Percentiles rank a stretch among this genome's conserved stretches.
These are phyloP conservation scores for Hippopotamyrus pictus DNA, from an alignment of 2,797 vertebrate genomes.

Conservation along the genomic window DNA sequence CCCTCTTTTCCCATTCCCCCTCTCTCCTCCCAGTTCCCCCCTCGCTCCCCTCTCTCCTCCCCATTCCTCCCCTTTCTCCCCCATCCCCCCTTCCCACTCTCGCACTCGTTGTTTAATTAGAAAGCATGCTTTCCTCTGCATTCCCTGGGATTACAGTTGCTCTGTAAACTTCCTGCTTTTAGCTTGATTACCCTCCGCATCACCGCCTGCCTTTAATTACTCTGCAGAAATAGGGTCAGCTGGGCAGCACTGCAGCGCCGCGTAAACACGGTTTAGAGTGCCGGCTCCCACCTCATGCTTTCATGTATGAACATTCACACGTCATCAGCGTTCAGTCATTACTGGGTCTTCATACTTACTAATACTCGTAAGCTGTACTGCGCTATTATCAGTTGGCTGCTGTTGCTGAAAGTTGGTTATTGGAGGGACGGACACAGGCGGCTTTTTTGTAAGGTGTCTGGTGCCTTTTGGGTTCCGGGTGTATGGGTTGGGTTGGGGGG, in stretches of 20 bases:
- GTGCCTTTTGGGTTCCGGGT: neutral
- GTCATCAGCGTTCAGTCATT: neutral
- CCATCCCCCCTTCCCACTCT: neutral
- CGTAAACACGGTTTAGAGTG: neutral
- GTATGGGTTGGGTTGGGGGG: neutral
- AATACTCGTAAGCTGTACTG: neutral
- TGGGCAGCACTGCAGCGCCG: neutral
- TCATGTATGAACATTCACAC: neutral
- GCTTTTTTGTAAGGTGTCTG: neutral
- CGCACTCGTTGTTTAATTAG: neutral
- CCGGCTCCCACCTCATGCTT: neutral
- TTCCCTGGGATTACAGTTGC: conserved; percentile 4
- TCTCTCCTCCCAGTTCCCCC: neutral
- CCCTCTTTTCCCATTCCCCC: neutral
- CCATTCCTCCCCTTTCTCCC: neutral
- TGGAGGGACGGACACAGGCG: neutral
- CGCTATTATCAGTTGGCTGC: neutral
- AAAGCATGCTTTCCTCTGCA: neutral
- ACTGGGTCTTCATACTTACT: neutral
- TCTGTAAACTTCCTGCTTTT: neutral
- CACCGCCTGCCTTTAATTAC: neutral
- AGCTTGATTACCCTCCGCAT: neutral
- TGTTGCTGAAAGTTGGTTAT: neutral
- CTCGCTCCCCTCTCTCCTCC: neutral
- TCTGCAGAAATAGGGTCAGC: neutral